Conservation (phyloP, 2,113 vertebrate genomes). For the Ascaphus truei region DNA sequence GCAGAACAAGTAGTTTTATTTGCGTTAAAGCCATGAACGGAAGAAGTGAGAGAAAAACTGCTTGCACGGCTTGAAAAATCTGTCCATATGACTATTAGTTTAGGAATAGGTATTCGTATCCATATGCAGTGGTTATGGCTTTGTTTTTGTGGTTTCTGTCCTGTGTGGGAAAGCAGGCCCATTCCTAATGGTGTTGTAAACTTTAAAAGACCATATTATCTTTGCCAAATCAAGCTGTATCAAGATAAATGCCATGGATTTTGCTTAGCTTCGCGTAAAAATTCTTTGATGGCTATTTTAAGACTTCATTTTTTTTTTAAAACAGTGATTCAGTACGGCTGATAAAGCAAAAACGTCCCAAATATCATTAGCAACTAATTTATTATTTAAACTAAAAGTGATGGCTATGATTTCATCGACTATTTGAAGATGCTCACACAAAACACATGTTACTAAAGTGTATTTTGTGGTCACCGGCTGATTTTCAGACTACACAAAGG, state of each 20-base stretch:
- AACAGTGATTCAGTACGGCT: conserved; percentile 53
- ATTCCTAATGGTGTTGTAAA: conserved; percentile 48
- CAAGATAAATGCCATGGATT: conserved; percentile 45
- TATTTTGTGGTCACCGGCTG: conserved; percentile 45
- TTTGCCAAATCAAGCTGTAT: conserved; percentile 46
- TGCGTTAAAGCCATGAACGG: too few species aligned
- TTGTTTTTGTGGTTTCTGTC: conserved; percentile 39
- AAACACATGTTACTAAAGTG: conserved; percentile 53
- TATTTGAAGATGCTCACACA: conserved; percentile 36
- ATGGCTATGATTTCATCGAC: conserved; percentile 62
- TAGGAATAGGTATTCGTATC: not conserved
- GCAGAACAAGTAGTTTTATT: too few species aligned
- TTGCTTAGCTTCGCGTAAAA: conserved; percentile 46
- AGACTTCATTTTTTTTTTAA: conserved; percentile 41
- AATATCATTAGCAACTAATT: conserved; percentile 49
- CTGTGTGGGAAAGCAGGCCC: conserved; percentile 57
- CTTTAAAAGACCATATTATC: conserved; percentile 50
- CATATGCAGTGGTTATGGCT: conserved; percentile 39
- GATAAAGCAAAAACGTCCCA: conserved; percentile 59
- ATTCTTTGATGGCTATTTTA: conserved; percentile 47
- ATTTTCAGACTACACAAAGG: conserved; percentile 46
- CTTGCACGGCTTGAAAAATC: conserved; percentile 1
- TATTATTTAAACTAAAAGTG: conserved; percentile 49
- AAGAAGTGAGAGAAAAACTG: not conserved
- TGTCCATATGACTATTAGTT: not conserved